Evolutionary conservation across 2,797 vertebrate genomes (phyloP), one percentile per base, ranked within the genome.

Genomic region (Carapus acus): DNA sequence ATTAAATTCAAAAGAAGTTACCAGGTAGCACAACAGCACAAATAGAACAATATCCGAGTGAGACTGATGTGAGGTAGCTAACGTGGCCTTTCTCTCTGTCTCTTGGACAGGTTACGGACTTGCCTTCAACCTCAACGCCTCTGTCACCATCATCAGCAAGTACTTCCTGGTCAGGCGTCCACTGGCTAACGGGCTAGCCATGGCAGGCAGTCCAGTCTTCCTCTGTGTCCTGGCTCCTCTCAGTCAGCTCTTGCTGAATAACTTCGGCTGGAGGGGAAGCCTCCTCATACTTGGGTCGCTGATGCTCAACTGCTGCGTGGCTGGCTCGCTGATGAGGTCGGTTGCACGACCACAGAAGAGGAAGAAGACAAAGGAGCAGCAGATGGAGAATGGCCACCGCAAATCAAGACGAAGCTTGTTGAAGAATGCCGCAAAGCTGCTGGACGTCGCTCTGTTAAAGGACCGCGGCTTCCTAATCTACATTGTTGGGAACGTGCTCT

Each of bases 131-230:
- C 90, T 94, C 44, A 89, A 92, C 16, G 85, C 90, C 2, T 93
- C 90, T 6, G 85, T 93, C 74, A 92, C 89, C 68, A 90, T 94
- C 66, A 88, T 91, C 76, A 89, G 88, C 50, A 90, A 91, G 80
- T 91, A 91, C 72, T 93, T 92, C 63, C 43, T 87, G 54, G 84
- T 74, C 61, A 88, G 49, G 67, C 90, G 91, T 45, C 88, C 90
- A 9, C 60, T 91, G 0, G 89, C 88, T 0, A 92, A 94, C 0
- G 90, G 90, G 55, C 79, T 91, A 1, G 88, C 88, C 36, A 91
- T 93, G 91, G 88, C 90, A 0, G 88, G 90, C 39, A 91, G 89
- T 71, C 88, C 90, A 0, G 89, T 92, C 34, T 87, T 93, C 65
- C 81, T 91, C 3, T 89, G 76, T 36, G 70, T 88, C 1, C 67